These are phyloP conservation scores for Tryphoninae sp. DNA, from an alignment of 2,888 invertebrate species.

Conservation along the genomic window DNA sequence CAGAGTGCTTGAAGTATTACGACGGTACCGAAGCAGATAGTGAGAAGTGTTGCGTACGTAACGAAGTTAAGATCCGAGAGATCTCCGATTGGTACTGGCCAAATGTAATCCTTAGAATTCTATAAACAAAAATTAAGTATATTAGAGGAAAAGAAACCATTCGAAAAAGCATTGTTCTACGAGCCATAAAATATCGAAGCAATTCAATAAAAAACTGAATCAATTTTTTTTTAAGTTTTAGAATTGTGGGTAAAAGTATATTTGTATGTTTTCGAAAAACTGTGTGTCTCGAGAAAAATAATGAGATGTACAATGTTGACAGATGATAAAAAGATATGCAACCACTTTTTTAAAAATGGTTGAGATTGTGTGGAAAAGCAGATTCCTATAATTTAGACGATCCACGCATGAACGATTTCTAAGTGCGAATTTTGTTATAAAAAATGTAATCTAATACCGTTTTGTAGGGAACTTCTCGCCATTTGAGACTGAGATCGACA, in stretches of 20 bases:
- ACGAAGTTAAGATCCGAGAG: constrained; percentile 65
- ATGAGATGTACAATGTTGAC: too few species aligned
- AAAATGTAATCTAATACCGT: constrained; percentile 66
- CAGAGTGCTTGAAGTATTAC: constrained; percentile 69
- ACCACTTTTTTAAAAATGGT: too few species aligned
- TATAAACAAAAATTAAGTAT: constrained; percentile 50
- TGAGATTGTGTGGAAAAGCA: too few species aligned
- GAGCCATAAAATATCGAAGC: too few species aligned
- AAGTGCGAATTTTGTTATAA: neutral
- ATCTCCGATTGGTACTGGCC: constrained; percentile 76
- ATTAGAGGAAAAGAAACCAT: neutral
- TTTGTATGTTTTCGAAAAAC: too few species aligned
- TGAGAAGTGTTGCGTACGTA: constrained; percentile 70
- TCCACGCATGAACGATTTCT: neutral
- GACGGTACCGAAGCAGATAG: constrained; percentile 71
- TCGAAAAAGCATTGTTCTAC: neutral
- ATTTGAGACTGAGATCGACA: constrained; percentile 69
- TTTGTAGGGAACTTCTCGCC: constrained; percentile 75
- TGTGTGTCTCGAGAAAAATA: too few species aligned
- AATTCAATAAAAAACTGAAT: too few species aligned
- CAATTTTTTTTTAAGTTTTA: too few species aligned
- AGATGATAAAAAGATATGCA: too few species aligned
- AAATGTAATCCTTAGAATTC: constrained; percentile 70
- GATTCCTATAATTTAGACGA: too few species aligned
- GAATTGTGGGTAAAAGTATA: too few species aligned